phyloP scores from a whole-genome alignment of 1,140 invertebrate species.

The Drosophila tani region DNA sequence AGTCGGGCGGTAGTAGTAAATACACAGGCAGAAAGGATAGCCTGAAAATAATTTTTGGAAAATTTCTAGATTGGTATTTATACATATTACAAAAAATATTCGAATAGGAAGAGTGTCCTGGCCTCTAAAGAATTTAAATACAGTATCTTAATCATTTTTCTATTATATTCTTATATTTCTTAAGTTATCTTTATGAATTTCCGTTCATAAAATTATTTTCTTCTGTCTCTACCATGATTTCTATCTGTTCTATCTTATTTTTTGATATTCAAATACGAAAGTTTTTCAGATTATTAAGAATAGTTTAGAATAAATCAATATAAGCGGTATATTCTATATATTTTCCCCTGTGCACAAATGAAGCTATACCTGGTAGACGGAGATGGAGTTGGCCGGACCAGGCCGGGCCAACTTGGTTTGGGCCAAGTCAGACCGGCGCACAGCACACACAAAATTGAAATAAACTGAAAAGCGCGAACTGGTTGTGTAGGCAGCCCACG shows the following conservation, averaged over 20 bases:
- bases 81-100: no score
- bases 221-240: no score
- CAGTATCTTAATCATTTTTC: background rate
- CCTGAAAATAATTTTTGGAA: no score
- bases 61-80: background rate
- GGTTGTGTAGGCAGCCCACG: slow-evolving; percentile 81
- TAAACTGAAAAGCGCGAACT: slow-evolving; percentile 72
- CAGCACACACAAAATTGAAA: slow-evolving; percentile 66
- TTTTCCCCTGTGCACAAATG: slow-evolving; percentile 4
- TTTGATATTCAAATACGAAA: no score
- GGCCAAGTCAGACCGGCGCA: slow-evolving; percentile 25
- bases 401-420: slow-evolving; percentile 23
- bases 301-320: background rate
- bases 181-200: background rate
- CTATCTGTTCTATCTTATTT: no score
- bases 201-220: no score
- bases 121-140: no score
- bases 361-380: slow-evolving; percentile 34
- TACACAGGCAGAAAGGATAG: slow-evolving; percentile 9
- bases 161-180: background rate
- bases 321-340: background rate
- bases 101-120: no score
- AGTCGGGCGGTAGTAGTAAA: slow-evolving; percentile 30
- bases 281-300: background rate
- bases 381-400: slow-evolving; percentile 38